These are phyloP conservation scores for Paguma larvata DNA, from an alignment of 2,797 vertebrate species.

Conservation along the genomic window DNA sequence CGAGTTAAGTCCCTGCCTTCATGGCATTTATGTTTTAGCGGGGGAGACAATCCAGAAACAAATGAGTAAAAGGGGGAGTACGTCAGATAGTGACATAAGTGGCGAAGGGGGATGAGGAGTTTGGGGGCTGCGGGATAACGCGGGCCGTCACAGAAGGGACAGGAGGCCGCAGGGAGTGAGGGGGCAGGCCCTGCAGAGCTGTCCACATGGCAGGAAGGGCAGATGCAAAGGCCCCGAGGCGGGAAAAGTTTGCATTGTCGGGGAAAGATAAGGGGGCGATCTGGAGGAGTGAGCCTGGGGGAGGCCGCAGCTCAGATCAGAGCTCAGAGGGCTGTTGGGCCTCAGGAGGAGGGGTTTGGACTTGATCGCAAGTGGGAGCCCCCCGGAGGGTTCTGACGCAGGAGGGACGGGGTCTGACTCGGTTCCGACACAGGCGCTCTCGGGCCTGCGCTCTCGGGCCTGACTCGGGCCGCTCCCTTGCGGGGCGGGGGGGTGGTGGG, in stretches of 20 bases:
- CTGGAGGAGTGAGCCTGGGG: not conserved
- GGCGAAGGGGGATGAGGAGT: not conserved
- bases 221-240: conserved; percentile 31
- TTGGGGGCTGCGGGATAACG: rapidly evolving
- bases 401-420: not conserved
- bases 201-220: not conserved
- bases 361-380: not conserved
- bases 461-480: no score
- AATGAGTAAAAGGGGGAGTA: not conserved
- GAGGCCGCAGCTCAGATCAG: not conserved
- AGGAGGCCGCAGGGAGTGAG: not conserved
- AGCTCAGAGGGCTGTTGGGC: not conserved
- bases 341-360: not conserved
- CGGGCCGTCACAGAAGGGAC: rapidly evolving
- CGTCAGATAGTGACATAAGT: no score
- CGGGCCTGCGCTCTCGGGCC: no score
- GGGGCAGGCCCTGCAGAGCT: rapidly evolving
- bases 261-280: not conserved
- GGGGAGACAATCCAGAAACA: not conserved
- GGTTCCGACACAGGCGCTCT: no score
- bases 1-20: not conserved
- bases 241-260: not conserved
- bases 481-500: not conserved
- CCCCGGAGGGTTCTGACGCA: not conserved
- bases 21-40: not conserved